phyloP scores from a whole-genome alignment of 1,140 invertebrate genomes.

The Brachionus paranguensis region DNA sequence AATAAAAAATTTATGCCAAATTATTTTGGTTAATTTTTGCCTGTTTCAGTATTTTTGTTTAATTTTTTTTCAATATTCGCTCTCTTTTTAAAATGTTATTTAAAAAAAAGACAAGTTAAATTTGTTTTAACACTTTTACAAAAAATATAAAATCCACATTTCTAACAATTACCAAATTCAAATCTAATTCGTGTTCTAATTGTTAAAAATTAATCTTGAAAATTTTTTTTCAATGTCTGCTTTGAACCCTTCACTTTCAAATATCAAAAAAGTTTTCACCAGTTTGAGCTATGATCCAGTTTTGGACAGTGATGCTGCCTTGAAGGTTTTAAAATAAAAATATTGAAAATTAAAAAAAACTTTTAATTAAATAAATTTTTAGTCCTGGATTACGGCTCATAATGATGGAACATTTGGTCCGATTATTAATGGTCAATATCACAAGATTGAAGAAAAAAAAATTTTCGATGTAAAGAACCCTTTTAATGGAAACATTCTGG shows the following conservation, averaged over 20 bases:
- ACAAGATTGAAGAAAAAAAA: conserved; percentile 46
- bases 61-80: too few species aligned
- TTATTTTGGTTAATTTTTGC: too few species aligned
- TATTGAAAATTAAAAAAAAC: background rate
- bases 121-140: background rate
- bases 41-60: too few species aligned
- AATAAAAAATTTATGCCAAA: too few species aligned
- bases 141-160: background rate
- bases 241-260: background rate
- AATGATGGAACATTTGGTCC: conserved; percentile 48
- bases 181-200: background rate
- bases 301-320: background rate
- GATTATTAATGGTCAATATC: conserved; percentile 53
- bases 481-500: conserved; percentile 45
- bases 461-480: conserved; percentile 45
- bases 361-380: background rate
- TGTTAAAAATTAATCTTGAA: background rate
- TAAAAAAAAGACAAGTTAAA: background rate
- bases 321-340: background rate
- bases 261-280: background rate
- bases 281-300: conserved; percentile 4
- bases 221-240: background rate
- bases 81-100: background rate
- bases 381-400: conserved; percentile 55
- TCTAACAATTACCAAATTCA: background rate